phyloP scores from a whole-genome alignment of 2,113 vertebrate species.

The Apteryx mantelli region DNA sequence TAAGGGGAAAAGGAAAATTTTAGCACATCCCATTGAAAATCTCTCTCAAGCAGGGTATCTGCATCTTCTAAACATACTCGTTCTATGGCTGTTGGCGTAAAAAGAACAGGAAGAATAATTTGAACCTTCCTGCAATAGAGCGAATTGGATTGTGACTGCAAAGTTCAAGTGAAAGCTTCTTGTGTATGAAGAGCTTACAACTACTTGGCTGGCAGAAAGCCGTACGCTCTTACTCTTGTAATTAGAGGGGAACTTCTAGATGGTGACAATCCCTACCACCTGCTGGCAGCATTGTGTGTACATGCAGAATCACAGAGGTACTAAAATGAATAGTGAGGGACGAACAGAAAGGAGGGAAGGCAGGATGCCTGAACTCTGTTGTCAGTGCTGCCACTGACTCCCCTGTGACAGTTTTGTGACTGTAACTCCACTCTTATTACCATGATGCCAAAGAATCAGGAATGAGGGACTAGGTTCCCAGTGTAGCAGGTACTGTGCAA shows the following conservation, averaged over 20 bases:
- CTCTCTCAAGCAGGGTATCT: background rate
- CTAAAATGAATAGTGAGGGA: background rate
- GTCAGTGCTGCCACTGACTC: background rate
- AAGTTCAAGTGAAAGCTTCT: conserved; percentile 68
- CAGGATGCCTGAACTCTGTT: background rate
- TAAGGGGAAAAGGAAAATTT: background rate
- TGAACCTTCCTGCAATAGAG: conserved; percentile 22
- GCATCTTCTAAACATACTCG: background rate
- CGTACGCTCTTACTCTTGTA: conserved; percentile 17
- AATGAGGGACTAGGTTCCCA: background rate
- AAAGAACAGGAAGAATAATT: conserved; percentile 25
- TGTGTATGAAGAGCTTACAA: conserved; percentile 62
- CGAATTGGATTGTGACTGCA: conserved; percentile 37
- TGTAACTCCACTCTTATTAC: background rate
- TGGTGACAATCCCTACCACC: background rate
- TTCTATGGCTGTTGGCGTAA: background rate
- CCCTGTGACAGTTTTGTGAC: background rate
- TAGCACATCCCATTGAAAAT: background rate
- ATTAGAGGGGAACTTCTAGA: background rate
- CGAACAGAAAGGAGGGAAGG: background rate
- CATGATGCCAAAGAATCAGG: background rate
- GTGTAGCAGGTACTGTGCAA: background rate
- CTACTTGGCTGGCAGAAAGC: conserved; percentile 45
- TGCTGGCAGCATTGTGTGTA: background rate
- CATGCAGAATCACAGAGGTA: background rate